Base-by-base conservation (phyloP, 2,113 vertebrate genomes). In the Apaloderma vittatum region DNA sequence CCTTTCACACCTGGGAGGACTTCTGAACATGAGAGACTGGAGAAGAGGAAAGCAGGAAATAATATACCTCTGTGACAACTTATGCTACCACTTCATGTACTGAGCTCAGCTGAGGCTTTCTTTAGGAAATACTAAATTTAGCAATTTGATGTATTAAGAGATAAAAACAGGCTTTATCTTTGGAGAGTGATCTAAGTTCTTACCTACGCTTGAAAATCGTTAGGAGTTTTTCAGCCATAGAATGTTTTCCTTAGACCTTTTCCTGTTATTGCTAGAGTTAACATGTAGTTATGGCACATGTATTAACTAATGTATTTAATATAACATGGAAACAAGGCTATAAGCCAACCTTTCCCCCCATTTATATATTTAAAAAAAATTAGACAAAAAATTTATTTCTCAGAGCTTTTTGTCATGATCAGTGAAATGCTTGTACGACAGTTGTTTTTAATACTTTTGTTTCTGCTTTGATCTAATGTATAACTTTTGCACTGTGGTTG, bases 31-130 rank as follows among this genome's bases (percentile, higher is more conserved):
- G 40, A 57, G 26, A 90, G 55, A 77, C 0, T 3, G 26, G 59
- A 32, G 36, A 8, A 65, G 63, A 62, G 49, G n/a, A 66, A 46
- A 15, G 30, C 59, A 77, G 65, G 21, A 83, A 46, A 61, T 71
- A 29, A 32, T 45, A 8, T 2, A n/a, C 37, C 37, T 94, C 45
- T 14, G 1, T 29, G 18, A 20, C 11, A 0, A 0, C 34, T 90
- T 81, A 22, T 81, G 68, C 26, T 90, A 10, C 29, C 1, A 3
- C 29, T 75, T 88, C 32, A 3, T n/a, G 32, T 40, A 45, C 37
- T 59, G 49, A 63, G 27, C 37, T 45, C 26, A 91, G 34, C 29
- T 57, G 46, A 77, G 26, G 8, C 26, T 43, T 71, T 86, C 46
- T 68, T 49, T 68, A 49, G 51, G 29, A 83, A 65, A 57, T 68